Percentiles rank a stretch among this genome's conserved stretches.
phyloP scores from a whole-genome alignment of 2,113 vertebrate species.

The Crocuta crocuta region DNA sequence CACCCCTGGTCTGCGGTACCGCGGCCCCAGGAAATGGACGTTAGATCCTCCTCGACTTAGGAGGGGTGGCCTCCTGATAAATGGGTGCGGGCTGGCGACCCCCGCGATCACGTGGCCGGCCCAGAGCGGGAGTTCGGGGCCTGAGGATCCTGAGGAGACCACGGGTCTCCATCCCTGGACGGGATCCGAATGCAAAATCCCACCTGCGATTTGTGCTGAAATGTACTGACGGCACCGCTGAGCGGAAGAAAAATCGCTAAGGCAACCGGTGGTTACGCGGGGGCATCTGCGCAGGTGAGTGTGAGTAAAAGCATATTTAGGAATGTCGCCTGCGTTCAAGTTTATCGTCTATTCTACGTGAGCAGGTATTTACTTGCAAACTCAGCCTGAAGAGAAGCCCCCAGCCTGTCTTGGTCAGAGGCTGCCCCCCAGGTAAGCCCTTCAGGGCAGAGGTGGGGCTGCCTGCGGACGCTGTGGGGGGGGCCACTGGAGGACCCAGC shows the following conservation, averaged over 20 bases:
- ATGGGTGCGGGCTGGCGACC: not conserved
- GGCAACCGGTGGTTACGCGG: too few species aligned
- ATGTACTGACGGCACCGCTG: not conserved
- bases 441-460: not conserved
- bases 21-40: accelerated
- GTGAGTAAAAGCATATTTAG: accelerated
- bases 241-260: not conserved
- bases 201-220: not conserved
- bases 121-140: accelerated
- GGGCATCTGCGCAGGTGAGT: too few species aligned
- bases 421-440: too few species aligned
- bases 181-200: not conserved
- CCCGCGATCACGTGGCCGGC: not conserved
- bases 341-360: not conserved
- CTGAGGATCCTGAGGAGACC: too few species aligned
- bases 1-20: not conserved
- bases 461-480: accelerated
- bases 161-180: not conserved
- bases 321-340: accelerated
- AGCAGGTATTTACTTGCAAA: accelerated
- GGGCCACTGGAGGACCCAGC: not conserved
- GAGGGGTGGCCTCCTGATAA: not conserved
- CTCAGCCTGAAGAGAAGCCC: too few species aligned
- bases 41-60: not conserved
- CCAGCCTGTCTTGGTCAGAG: not conserved